phyloP scores from a whole-genome alignment of 2,797 vertebrate genomes.

The Acanthurus tractus region DNA sequence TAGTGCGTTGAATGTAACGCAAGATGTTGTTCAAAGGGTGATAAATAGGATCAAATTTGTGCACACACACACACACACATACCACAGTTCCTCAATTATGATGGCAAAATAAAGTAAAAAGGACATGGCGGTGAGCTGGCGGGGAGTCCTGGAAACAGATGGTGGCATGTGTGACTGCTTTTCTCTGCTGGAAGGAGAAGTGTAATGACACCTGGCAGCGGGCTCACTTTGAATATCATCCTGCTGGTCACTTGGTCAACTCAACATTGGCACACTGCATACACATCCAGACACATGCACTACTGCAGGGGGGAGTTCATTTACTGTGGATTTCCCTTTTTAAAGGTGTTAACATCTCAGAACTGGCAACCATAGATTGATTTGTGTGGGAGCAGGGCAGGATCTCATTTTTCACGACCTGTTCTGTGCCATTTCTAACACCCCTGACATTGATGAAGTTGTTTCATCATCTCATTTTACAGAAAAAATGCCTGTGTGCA shows the following conservation, averaged over 20 bases:
- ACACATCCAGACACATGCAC: conserved; percentile 27
- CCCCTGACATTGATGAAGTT: no score
- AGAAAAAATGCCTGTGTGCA: no score
- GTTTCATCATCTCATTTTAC: not conserved
- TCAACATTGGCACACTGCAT: conserved; percentile 54
- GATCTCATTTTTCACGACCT: not conserved
- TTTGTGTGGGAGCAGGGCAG: conserved; percentile 6
- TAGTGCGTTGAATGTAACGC: not conserved
- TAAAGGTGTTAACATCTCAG: conserved; percentile 56
- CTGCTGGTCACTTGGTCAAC: conserved; percentile 73
- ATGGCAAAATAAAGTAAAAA: conserved; percentile 45
- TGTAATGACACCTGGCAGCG: conserved; percentile 67
- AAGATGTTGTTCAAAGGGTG: not conserved
- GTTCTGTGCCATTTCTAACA: no score
- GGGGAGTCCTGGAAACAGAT: conserved; percentile 51
- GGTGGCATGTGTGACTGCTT: conserved; percentile 47
- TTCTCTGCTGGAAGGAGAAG: conserved; percentile 44
- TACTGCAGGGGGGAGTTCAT: conserved; percentile 47
- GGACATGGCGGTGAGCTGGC: conserved; percentile 29
- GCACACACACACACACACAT: not conserved
- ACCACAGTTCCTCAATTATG: conserved; percentile 27
- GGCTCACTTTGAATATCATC: conserved; percentile 55
- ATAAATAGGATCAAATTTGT: not conserved
- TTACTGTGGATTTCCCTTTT: conserved; percentile 51
- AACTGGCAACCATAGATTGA: conserved; percentile 44